Percentiles rank a stretch among this genome's conserved stretches.
These are phyloP conservation scores for Proterorhinus semilunaris DNA, from an alignment of 2,113 vertebrate genomes.

Conservation along the genomic window DNA sequence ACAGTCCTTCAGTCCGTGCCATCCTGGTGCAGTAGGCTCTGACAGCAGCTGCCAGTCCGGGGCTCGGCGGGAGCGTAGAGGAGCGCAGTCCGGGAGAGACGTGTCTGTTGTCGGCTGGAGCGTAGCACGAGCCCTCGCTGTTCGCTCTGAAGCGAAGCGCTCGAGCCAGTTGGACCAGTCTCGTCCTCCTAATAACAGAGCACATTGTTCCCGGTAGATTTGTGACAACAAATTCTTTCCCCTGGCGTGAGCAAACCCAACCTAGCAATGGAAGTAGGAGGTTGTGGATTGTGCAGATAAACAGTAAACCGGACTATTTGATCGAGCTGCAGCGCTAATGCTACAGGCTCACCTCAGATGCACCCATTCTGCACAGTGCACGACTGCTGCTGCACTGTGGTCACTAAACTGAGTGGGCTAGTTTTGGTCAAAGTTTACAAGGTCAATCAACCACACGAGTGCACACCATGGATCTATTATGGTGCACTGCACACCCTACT, in stretches of 20 bases:
- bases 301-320: neutral
- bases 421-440: neutral
- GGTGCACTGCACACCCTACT: too few species aligned
- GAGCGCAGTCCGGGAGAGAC: neutral
- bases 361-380: neutral
- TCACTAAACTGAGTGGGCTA: neutral
- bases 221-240: neutral
- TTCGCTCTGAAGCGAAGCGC: slow-evolving; percentile 19
- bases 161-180: slow-evolving; percentile 4
- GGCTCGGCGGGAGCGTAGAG: neutral
- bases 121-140: slow-evolving; percentile 29
- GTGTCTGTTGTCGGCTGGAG: neutral
- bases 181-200: slow-evolving; percentile 34
- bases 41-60: neutral
- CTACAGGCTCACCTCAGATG: neutral
- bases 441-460: neutral
- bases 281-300: neutral
- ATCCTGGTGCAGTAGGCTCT: slow-evolving; percentile 50
- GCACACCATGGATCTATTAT: too few species aligned
- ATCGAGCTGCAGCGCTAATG: neutral
- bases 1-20: slow-evolving; percentile 35
- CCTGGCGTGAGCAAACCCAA: neutral
- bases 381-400: neutral
- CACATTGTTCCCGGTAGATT: slow-evolving; percentile 32
- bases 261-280: neutral